A percentile compares a stretch with the other conserved stretches of the same genome.
Conservation (phyloP, 2,888 invertebrate species). For the Nephrotoma appendiculata region DNA sequence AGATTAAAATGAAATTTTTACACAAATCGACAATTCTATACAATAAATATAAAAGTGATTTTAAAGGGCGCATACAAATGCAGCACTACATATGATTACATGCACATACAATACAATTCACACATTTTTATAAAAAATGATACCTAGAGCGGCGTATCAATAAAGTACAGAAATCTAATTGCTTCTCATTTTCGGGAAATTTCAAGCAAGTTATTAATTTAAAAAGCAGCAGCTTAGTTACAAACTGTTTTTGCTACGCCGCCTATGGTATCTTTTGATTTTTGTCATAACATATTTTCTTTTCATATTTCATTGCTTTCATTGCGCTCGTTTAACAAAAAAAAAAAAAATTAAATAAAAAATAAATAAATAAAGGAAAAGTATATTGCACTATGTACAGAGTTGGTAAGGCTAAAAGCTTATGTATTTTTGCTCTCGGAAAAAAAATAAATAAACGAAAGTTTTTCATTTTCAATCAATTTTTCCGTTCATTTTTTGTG, state of each 20-base stretch:
- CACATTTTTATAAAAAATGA: background rate
- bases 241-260: background rate
- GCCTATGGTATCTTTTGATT: background rate
- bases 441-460: background rate
- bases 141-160: background rate
- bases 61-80: too few species aligned
- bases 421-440: background rate
- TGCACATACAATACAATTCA: background rate
- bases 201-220: background rate
- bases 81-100: background rate
- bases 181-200: background rate
- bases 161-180: background rate
- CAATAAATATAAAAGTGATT: too few species aligned
- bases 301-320: conserved; percentile 9
- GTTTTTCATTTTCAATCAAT: conserved; percentile 9
- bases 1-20: too few species aligned
- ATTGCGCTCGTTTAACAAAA: background rate
- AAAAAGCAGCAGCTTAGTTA: background rate
- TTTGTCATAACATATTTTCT: background rate
- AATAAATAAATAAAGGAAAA: conserved; percentile 42
- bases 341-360: background rate
- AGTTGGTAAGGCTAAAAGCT: conserved; percentile 53
- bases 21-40: too few species aligned
- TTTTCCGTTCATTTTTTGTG: background rate
- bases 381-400: conserved; percentile 71